Evolutionary conservation across 2,113 vertebrate species (phyloP).

Genomic region (Actenoides lindsayi): DNA sequence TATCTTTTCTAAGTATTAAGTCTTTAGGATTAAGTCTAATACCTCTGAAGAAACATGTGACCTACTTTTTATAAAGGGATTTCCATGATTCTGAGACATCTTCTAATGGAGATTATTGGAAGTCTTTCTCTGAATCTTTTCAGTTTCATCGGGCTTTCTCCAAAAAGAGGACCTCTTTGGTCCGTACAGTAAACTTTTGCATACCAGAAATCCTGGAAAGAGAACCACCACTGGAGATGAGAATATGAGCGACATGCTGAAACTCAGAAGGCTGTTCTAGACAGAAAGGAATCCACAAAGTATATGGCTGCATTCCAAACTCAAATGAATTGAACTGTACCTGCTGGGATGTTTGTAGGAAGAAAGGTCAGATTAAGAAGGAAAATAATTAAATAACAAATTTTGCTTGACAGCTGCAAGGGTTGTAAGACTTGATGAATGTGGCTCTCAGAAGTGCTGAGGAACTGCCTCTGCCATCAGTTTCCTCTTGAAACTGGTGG

Average conservation of each 20-base stretch:
- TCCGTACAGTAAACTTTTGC: background rate
- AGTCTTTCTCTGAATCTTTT: background rate
- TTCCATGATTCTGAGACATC: background rate
- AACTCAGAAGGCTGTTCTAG: background rate
- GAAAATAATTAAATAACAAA: background rate
- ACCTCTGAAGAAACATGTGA: background rate
- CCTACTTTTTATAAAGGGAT: slow-evolving; percentile 4
- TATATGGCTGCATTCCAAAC: background rate
- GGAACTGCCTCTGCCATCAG: background rate
- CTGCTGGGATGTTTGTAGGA: background rate
- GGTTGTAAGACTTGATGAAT: background rate
- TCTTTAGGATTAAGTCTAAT: background rate
- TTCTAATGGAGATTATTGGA: background rate
- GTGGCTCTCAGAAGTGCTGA: background rate
- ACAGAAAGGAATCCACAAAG: background rate
- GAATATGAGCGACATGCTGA: background rate
- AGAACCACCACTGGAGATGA: background rate
- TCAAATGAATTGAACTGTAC: background rate
- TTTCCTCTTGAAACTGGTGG: background rate
- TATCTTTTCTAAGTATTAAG: background rate
- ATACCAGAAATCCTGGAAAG: background rate
- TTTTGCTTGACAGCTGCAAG: background rate
- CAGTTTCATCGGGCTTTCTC: background rate
- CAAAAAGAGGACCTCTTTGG: background rate
- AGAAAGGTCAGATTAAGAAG: background rate